phyloP scores from a whole-genome alignment of 2,113 vertebrate species.

The Jaculus jaculus region DNA sequence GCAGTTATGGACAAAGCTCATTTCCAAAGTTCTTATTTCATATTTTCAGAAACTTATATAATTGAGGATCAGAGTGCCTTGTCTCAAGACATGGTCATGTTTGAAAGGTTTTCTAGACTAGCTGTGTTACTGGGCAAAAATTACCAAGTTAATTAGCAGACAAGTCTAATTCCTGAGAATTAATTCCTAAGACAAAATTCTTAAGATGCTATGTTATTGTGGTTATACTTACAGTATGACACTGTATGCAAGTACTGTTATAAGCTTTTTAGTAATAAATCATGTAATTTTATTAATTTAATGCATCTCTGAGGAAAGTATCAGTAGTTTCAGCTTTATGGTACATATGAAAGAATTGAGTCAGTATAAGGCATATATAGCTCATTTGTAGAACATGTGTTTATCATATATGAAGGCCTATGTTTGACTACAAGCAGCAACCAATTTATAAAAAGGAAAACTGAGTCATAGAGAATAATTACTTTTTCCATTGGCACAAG shows the following conservation, averaged over 20 bases:
- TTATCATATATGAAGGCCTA: neutral
- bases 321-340: conserved; percentile 29
- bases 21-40: conserved; percentile 37
- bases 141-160: neutral
- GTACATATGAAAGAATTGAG: conserved; percentile 7
- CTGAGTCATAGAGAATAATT: conserved; percentile 21
- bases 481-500: neutral
- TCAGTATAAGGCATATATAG: neutral
- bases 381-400: neutral
- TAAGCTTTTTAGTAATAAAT: neutral
- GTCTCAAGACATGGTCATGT: neutral
- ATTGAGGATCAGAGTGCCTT: neutral
- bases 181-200: neutral
- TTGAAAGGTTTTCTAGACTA: conserved; percentile 1
- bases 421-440: neutral
- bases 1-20: neutral
- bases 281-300: conserved; percentile 30
- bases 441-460: neutral
- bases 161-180: neutral
- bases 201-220: neutral
- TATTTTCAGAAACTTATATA: neutral
- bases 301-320: neutral
- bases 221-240: neutral
- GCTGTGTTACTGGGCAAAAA: neutral
- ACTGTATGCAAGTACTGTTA: neutral